Evolutionary conservation across 2,113 vertebrate genomes (phyloP).

Genomic region (Psilopsiagon aymara): DNA sequence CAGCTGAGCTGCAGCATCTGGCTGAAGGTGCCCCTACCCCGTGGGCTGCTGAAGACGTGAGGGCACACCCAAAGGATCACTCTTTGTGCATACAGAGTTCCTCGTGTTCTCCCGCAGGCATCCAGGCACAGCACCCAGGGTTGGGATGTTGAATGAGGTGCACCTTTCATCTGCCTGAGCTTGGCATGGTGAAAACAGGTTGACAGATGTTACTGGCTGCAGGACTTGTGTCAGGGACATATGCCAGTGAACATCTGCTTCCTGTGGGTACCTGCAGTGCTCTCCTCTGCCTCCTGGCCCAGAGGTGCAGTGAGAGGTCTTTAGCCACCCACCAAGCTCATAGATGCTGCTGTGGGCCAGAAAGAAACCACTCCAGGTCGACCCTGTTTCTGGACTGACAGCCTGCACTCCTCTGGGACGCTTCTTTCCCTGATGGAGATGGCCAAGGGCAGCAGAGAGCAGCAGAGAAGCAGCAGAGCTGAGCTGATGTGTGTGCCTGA

Average conservation of each 20-base stretch:
- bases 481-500: background rate
- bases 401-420: background rate
- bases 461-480: background rate
- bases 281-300: background rate
- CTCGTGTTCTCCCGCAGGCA: background rate
- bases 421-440: background rate
- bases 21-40: background rate
- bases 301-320: background rate
- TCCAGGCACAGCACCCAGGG: background rate
- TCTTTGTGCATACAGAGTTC: accelerated
- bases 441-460: background rate
- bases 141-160: background rate
- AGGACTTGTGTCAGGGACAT: background rate
- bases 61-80: background rate
- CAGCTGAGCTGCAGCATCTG: background rate
- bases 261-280: accelerated
- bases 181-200: background rate
- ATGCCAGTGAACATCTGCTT: background rate
- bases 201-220: background rate
- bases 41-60: accelerated
- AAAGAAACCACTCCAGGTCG: background rate
- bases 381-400: background rate
- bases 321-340: background rate
- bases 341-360: background rate
- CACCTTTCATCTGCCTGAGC: background rate